Conservation (phyloP, 2,113 vertebrate species). For the Nesospiza acunhae region DNA sequence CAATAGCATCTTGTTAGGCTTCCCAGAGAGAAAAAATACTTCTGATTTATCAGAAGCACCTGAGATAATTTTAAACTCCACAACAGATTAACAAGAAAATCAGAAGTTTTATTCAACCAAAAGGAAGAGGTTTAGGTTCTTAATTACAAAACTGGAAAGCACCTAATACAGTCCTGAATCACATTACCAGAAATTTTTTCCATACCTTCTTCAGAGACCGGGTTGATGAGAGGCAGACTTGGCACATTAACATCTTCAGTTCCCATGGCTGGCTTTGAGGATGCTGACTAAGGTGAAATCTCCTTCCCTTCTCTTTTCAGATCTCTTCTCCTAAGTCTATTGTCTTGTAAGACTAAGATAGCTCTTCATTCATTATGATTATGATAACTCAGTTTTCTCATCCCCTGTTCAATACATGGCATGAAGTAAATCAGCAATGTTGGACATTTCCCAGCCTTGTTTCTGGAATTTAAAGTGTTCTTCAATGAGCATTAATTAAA, state of each 20-base stretch:
- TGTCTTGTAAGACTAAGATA: background rate
- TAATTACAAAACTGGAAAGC: background rate
- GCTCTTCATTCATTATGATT: background rate
- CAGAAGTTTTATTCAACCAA: background rate
- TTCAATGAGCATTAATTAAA: slow-evolving; percentile 1
- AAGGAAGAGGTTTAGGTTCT: background rate
- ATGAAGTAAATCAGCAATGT: background rate
- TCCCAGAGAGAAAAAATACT: background rate
- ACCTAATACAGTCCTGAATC: background rate
- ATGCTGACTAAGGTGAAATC: background rate
- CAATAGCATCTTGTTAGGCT: background rate
- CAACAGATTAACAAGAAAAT: background rate
- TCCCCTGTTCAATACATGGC: background rate
- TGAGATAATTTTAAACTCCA: background rate
- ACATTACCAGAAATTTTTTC: background rate
- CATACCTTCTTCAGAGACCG: background rate
- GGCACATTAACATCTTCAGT: background rate
- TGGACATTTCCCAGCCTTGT: background rate
- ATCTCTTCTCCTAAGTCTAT: background rate
- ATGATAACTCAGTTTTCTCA: background rate
- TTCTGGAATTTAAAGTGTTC: background rate
- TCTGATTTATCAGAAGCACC: background rate
- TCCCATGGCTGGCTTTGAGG: background rate
- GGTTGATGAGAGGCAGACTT: background rate
- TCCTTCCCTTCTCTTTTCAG: background rate